Base-by-base conservation (phyloP, 1,140 invertebrate genomes). In the Scaptomyza montana region DNA sequence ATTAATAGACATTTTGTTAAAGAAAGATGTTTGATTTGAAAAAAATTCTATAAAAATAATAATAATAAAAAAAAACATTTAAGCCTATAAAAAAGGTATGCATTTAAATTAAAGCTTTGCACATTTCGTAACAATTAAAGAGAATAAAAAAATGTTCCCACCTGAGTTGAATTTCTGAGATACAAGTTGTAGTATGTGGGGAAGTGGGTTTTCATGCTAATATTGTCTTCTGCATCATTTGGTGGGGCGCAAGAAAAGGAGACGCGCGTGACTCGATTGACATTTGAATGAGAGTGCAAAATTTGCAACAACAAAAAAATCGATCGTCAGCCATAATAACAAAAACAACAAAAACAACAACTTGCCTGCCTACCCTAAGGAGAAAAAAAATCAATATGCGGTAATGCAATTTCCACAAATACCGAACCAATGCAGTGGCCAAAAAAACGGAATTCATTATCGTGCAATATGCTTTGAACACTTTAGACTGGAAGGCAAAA, bases 251-350 rank as follows among this genome's bases (percentile, higher is more conserved):
- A 50, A 12, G 39, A 25, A 53, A 50, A 12, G 39, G 36, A 53
- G 53, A 74, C 70, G 68, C 79, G 80, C 81, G 82, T 86, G 81
- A 86, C 81, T 87, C 82, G 81, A 75, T 86, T 86, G 81, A 87
- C 81, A 86, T 86, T 86, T 86, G 78, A 86, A 87, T 86, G 70
- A 78, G 82, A 87, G 77, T 80, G 80, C 77, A 69, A 84, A 84
- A 86, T 86, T 80, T 68, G 60, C 63, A 86, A 77, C 70, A 86
- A 77, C 72, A 56, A 59, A 86, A 77, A 74, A 86, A 77, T 68
- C 80, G 63, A 82, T 76, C 60, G 70, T 65, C 61, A 57, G 78
- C 60, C 76, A 81, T 33, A 63, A 36, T 25, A 68, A 33, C 30
- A 57, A 13, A 46, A 71, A 39, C 51, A 63, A 21, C 33, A 56